These are phyloP conservation scores for Sus scrofa DNA, from an alignment of 2,113 vertebrate genomes.

Conservation along the genomic window T2T-Sscrofa CM000816.6:88105001-88105500, in stretches of 20 bases:
- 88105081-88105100: background rate
- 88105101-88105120: background rate
- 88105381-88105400: too few relatives aligned
- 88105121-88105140: slow-evolving; percentile 14
- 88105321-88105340: background rate
- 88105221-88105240: background rate
- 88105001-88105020: background rate
- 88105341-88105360: background rate
- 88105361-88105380: too few relatives aligned
- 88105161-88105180: background rate
- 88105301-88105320: background rate
- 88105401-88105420: too few relatives aligned
- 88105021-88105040: background rate
- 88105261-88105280: background rate
- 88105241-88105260: background rate
- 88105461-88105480: too few relatives aligned
- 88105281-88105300: background rate
- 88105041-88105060: background rate
- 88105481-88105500: too few relatives aligned
- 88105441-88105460: too few relatives aligned
- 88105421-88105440: too few relatives aligned
- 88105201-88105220: background rate
- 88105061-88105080: background rate
- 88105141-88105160: slow-evolving; percentile 1
- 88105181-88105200: background rate